These are phyloP conservation scores for Hoplias malabaricus DNA, from an alignment of 2,113 vertebrate genomes.

Conservation along the genomic window DNA sequence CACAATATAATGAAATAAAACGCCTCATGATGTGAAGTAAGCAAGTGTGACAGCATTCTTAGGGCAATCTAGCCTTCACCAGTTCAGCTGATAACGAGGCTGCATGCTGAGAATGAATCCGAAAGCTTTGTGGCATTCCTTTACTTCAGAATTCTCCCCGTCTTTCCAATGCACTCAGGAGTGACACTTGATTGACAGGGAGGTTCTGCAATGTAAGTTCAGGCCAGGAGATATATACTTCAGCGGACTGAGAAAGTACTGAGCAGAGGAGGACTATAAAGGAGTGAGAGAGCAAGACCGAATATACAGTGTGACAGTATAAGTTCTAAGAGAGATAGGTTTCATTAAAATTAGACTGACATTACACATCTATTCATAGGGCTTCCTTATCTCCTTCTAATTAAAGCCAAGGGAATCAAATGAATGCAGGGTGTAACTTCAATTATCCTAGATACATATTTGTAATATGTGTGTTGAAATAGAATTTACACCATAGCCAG, in stretches of 20 bases:
- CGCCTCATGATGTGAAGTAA: slow-evolving; percentile 10
- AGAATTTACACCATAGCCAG: not conserved
- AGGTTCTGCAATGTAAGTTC: not conserved
- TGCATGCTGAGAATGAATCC: not conserved
- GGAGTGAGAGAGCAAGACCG: not conserved
- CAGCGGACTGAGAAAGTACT: not conserved
- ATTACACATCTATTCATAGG: slow-evolving; percentile 53
- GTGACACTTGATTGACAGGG: slow-evolving; percentile 26
- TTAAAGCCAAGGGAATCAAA: slow-evolving; percentile 47
- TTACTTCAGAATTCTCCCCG: not conserved
- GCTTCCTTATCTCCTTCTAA: slow-evolving; percentile 56
- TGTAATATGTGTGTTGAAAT: slow-evolving; percentile 33
- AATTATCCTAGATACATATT: slow-evolving; percentile 52
- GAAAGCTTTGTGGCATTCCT: not conserved
- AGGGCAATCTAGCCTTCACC: slow-evolving; percentile 1
- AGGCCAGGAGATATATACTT: not conserved
- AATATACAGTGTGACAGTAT: not conserved
- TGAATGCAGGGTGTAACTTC: slow-evolving; percentile 51
- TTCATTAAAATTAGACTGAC: slow-evolving; percentile 53
- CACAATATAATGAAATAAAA: not conserved
- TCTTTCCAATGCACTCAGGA: not conserved
- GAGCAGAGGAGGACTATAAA: not conserved
- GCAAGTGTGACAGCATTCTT: slow-evolving; percentile 4
- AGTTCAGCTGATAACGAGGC: slow-evolving; percentile 19
- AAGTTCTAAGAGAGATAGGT: slow-evolving; percentile 46